phyloP scores from a whole-genome alignment of 2,888 invertebrate species.

The Athrips mouffetella region DNA sequence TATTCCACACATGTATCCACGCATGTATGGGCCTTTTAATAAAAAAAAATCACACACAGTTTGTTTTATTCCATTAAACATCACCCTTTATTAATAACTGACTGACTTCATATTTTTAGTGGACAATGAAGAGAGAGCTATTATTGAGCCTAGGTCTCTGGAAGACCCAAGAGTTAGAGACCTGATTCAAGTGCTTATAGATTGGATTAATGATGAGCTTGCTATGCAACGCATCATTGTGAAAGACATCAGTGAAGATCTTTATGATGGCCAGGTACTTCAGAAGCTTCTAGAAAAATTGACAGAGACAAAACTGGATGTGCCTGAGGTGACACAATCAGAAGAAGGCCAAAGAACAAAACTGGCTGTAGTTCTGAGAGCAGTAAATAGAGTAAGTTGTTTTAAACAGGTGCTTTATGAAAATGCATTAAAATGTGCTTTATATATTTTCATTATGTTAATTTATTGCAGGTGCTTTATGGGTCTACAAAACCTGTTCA shows the following conservation, averaged over 20 bases:
- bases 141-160: constrained; percentile 93
- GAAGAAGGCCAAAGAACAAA: constrained; percentile 99
- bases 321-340: constrained; percentile 98
- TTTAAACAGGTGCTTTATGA: background rate
- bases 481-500: constrained; percentile 86
- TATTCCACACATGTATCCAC: too few species aligned
- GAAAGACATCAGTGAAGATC: constrained; percentile 96
- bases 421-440: background rate
- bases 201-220: constrained; percentile 99
- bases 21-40: too few species aligned
- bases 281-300: constrained; percentile 89
- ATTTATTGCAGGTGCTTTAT: constrained; percentile 79
- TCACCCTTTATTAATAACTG: background rate
- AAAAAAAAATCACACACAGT: too few species aligned
- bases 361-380: constrained; percentile 90
- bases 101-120: constrained; percentile 71
- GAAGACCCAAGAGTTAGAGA: constrained; percentile 92
- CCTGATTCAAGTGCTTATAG: constrained; percentile 90
- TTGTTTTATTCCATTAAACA: too few species aligned
- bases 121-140: constrained; percentile 97
- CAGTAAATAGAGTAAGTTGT: constrained; percentile 86
- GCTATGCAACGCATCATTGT: constrained; percentile 98
- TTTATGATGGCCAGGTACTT: constrained; percentile 95
- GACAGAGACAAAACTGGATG: constrained; percentile 93
- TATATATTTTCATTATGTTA: background rate